phyloP scores from a whole-genome alignment of 2,797 vertebrate species.

The Urophycis tenuis region DNA sequence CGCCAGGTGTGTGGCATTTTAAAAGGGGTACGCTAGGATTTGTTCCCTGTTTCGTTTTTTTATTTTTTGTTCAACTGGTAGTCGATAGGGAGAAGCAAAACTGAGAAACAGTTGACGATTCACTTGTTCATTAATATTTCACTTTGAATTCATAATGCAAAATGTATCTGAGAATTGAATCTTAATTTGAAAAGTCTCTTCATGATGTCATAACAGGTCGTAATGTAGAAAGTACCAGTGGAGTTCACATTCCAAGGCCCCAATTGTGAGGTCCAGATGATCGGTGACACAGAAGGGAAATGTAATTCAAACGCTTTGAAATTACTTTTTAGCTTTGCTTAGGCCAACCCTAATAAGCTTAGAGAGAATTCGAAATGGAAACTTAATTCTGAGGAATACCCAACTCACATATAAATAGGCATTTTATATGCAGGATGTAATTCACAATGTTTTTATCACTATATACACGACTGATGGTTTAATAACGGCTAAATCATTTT shows the following conservation, averaged over 20 bases:
- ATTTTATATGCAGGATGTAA: background rate
- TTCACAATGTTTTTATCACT: background rate
- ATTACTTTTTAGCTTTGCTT: background rate
- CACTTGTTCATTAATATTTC: background rate
- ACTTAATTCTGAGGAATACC: background rate
- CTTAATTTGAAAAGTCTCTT: background rate
- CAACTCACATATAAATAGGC: background rate
- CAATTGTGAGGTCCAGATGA: too few species aligned
- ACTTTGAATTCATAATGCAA: background rate
- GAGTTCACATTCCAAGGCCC: background rate
- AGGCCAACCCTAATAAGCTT: background rate
- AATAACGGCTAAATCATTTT: background rate
- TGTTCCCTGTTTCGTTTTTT: background rate
- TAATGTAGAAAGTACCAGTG: background rate
- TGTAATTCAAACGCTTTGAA: background rate
- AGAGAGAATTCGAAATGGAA: background rate
- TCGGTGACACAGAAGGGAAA: background rate
- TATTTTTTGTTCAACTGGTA: background rate
- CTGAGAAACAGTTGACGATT: background rate
- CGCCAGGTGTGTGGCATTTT: slow-evolving; percentile 37
- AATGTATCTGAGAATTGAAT: background rate
- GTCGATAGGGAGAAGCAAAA: background rate
- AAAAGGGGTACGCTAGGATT: background rate
- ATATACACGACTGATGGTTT: background rate
- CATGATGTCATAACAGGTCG: too few species aligned